phyloP scores from a whole-genome alignment of 2,113 vertebrate species.

The Gobio gobio region DNA sequence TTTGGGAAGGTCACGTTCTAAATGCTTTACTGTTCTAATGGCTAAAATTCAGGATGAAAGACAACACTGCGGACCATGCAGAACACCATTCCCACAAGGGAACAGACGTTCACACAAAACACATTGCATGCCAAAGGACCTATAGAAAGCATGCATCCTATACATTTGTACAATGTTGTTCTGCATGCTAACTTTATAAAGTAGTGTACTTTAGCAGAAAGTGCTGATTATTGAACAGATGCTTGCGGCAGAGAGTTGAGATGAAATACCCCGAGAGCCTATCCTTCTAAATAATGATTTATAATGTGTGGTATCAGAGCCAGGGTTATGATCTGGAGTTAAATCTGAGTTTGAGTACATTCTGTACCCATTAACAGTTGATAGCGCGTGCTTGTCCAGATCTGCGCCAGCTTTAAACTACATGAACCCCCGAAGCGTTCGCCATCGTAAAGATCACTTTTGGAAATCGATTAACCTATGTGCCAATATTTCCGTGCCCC shows the following conservation, averaged over 20 bases:
- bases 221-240: neutral
- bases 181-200: slow-evolving; percentile 19
- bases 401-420: slow-evolving; percentile 29
- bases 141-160: neutral
- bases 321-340: slow-evolving; percentile 24
- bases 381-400: slow-evolving; percentile 25
- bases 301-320: slow-evolving; percentile 13
- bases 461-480: neutral
- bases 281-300: slow-evolving; percentile 34
- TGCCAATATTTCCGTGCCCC: slow-evolving; percentile 18
- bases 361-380: slow-evolving; percentile 45
- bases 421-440: slow-evolving; percentile 12
- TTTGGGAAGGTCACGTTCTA: neutral
- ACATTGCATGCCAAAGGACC: neutral
- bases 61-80: slow-evolving; percentile 69
- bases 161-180: neutral
- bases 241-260: neutral
- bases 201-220: neutral
- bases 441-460: slow-evolving; percentile 29
- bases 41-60: slow-evolving; percentile 69
- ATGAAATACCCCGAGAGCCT: neutral
- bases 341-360: slow-evolving; percentile 45
- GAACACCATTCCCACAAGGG: slow-evolving; percentile 74
- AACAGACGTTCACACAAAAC: slow-evolving; percentile 55
- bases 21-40: slow-evolving; percentile 61